These are phyloP conservation scores for Tachina lurida DNA, from an alignment of 2,888 invertebrate species.

Conservation along the genomic window DNA sequence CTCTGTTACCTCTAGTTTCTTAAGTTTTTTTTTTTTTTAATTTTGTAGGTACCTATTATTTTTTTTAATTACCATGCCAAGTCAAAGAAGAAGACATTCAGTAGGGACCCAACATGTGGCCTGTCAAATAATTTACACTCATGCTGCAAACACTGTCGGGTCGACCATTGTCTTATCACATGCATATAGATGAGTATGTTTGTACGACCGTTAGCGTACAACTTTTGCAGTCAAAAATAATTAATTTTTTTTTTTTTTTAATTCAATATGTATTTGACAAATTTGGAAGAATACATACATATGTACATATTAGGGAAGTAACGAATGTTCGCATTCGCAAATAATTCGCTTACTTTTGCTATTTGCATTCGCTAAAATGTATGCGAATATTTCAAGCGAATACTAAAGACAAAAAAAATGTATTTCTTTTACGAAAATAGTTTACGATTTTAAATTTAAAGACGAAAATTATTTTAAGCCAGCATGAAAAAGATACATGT, in stretches of 20 bases:
- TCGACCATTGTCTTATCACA: conserved; percentile 8
- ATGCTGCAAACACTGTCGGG: neutral
- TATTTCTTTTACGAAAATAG: too few relatives aligned
- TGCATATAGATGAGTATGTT: neutral
- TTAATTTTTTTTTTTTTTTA: neutral
- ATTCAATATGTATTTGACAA: neutral
- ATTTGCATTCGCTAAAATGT: too few relatives aligned
- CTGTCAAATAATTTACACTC: conserved; percentile 39
- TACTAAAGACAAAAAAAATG: too few relatives aligned
- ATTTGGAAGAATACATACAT: too few relatives aligned
- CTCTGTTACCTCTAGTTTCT: conserved; percentile 45
- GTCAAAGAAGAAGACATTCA: conserved; percentile 40
- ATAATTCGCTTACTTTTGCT: too few relatives aligned
- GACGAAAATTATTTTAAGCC: too few relatives aligned
- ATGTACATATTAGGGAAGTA: too few relatives aligned
- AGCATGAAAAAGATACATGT: too few relatives aligned
- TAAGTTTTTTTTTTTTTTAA: neutral
- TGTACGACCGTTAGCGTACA: neutral
- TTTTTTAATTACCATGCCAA: conserved; percentile 29
- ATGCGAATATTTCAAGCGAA: too few relatives aligned
- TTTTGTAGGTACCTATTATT: neutral
- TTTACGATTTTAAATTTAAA: too few relatives aligned
- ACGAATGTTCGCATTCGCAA: too few relatives aligned
- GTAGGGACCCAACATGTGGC: conserved; percentile 16
- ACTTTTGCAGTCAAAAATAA: neutral